phyloP scores from a whole-genome alignment of 2,888 invertebrate species.

The Sarcophaga variegata region DNA sequence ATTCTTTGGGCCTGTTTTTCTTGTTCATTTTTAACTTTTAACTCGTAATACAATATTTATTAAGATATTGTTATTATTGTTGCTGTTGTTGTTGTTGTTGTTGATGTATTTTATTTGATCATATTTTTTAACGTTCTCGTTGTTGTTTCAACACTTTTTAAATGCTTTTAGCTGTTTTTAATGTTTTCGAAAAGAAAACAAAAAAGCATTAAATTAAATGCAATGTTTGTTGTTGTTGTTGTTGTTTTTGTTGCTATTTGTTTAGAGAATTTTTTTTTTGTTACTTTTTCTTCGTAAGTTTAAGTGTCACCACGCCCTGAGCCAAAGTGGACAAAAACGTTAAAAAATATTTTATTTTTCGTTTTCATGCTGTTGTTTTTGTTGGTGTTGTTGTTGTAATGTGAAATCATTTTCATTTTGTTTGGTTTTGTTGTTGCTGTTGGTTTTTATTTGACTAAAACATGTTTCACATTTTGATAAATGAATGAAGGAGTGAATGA shows the following conservation, averaged over 20 bases:
- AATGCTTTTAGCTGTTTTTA: constrained; percentile 37
- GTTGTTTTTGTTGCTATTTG: not conserved
- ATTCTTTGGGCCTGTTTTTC: constrained; percentile 36
- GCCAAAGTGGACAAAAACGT: constrained; percentile 29
- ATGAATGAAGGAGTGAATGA: constrained; percentile 36
- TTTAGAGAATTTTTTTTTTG: no score
- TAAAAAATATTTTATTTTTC: not conserved
- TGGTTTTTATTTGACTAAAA: constrained; percentile 15
- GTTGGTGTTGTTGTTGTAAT: constrained; percentile 45
- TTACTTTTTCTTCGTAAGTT: constrained; percentile 15
- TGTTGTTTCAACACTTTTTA: not conserved
- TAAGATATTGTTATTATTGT: constrained; percentile 12
- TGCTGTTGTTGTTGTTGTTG: not conserved
- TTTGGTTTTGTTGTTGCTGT: constrained; percentile 43
- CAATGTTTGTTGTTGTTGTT: not conserved
- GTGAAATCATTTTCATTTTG: constrained; percentile 65
- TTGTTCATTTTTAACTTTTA: constrained; percentile 12
- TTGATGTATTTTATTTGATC: not conserved
- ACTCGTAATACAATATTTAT: constrained; percentile 40
- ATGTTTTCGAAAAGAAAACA: constrained; percentile 39
- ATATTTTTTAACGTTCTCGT: constrained; percentile 1
- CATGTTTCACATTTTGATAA: constrained; percentile 56
- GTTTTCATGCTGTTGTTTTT: not conserved
- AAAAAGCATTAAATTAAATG: not conserved
- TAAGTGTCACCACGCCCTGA: constrained; percentile 67